Evolutionary conservation across 1,140 invertebrate genomes (phyloP).

Genomic region (Drosophila takahashii): DNA sequence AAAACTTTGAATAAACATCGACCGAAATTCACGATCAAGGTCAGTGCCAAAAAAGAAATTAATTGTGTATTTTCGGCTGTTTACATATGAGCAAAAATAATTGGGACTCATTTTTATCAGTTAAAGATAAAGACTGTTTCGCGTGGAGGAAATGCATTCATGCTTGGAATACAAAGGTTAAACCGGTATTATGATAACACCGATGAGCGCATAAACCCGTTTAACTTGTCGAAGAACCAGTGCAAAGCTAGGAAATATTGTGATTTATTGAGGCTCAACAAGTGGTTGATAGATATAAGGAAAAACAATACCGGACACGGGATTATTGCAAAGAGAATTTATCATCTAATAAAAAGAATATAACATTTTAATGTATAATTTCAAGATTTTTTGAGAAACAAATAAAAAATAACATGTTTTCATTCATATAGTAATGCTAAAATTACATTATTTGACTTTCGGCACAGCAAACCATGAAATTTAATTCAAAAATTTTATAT

Average conservation of each 20-base stretch:
- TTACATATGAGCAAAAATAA: conserved; percentile 25
- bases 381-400: too few species aligned
- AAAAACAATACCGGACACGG: neutral
- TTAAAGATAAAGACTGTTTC: conserved; percentile 32
- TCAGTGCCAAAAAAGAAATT: conserved; percentile 42
- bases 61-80: conserved; percentile 34
- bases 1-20: conserved; percentile 23
- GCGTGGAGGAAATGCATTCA: conserved; percentile 20
- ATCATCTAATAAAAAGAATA: too few species aligned
- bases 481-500: conserved; percentile 6
- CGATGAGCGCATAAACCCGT: conserved; percentile 57
- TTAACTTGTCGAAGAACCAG: conserved; percentile 58
- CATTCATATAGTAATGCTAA: too few species aligned
- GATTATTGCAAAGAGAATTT: neutral
- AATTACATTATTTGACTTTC: too few species aligned
- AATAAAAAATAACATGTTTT: too few species aligned
- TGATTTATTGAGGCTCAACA: conserved; percentile 43
- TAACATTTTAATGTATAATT: too few species aligned
- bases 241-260: conserved; percentile 39
- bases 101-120: conserved; percentile 40
- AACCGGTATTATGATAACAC: conserved; percentile 57
- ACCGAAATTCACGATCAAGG: conserved; percentile 65
- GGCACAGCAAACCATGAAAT: conserved; percentile 16
- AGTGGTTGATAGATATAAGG: neutral
- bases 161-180: conserved; percentile 23